Percentiles rank a stretch among this genome's conserved stretches.
These are phyloP conservation scores for Coenonympha arcania DNA, from an alignment of 2,888 invertebrate species.

Conservation along the genomic window DNA sequence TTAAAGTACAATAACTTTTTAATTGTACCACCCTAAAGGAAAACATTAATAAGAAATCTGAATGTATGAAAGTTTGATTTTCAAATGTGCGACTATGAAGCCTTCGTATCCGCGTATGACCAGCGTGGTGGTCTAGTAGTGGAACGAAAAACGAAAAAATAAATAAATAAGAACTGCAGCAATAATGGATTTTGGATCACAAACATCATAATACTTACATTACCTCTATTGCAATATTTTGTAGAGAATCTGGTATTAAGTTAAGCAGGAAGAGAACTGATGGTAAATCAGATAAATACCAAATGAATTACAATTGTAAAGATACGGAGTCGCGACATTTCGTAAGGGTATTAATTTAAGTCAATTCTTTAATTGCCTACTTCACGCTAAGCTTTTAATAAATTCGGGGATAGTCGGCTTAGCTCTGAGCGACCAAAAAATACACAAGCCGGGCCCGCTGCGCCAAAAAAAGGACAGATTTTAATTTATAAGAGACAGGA, in stretches of 20 bases:
- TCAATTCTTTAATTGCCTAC: slow-evolving; percentile 71
- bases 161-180: too few relatives aligned
- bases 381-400: slow-evolving; percentile 71
- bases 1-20: too few relatives aligned
- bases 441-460: slow-evolving; percentile 48
- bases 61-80: too few relatives aligned
- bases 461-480: slow-evolving; percentile 67
- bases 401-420: slow-evolving; percentile 68
- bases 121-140: too few relatives aligned
- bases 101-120: too few relatives aligned
- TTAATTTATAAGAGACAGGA: slow-evolving; percentile 76
- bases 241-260: neutral
- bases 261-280: neutral
- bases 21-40: too few relatives aligned
- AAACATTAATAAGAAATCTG: too few relatives aligned
- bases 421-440: slow-evolving; percentile 65
- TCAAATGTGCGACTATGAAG: too few relatives aligned
- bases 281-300: neutral
- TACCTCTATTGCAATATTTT: neutral
- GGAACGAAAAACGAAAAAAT: too few relatives aligned
- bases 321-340: neutral
- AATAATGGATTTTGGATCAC: neutral
- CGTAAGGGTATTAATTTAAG: slow-evolving; percentile 62
- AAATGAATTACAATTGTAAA: neutral
- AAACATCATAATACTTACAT: neutral